These are phyloP conservation scores for Noturus placidus DNA, from an alignment of 2,113 vertebrate species.

Conservation along the genomic window DNA sequence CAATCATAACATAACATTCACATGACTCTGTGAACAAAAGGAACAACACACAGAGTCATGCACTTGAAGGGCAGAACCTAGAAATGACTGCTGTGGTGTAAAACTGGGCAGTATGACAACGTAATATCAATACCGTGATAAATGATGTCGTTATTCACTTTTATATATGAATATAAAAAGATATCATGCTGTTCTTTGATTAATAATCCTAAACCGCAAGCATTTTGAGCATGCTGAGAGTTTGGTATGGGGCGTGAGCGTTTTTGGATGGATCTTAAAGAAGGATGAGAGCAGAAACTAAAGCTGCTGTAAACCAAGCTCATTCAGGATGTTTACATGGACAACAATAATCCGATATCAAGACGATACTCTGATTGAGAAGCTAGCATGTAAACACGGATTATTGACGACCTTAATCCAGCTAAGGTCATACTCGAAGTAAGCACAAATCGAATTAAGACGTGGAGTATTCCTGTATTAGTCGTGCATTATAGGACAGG, in stretches of 20 bases:
- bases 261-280: background rate
- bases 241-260: background rate
- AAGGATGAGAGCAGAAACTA: background rate
- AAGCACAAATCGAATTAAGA: no score
- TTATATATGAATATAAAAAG: background rate
- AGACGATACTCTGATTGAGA: no score
- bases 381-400: no score
- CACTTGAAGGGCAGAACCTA: background rate
- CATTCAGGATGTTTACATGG: no score
- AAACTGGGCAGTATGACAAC: background rate
- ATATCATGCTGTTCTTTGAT: no score
- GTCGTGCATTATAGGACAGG: background rate
- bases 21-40: background rate
- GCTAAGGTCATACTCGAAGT: no score
- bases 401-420: no score
- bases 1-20: background rate
- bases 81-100: background rate
- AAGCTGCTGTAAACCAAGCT: background rate
- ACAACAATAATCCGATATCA: no score
- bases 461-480: no score
- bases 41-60: background rate
- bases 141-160: background rate
- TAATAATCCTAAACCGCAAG: background rate
- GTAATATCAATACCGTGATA: background rate
- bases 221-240: background rate